These are phyloP conservation scores for Plecotus auritus DNA, from an alignment of 2,113 vertebrate species.

Conservation along the genomic window DNA sequence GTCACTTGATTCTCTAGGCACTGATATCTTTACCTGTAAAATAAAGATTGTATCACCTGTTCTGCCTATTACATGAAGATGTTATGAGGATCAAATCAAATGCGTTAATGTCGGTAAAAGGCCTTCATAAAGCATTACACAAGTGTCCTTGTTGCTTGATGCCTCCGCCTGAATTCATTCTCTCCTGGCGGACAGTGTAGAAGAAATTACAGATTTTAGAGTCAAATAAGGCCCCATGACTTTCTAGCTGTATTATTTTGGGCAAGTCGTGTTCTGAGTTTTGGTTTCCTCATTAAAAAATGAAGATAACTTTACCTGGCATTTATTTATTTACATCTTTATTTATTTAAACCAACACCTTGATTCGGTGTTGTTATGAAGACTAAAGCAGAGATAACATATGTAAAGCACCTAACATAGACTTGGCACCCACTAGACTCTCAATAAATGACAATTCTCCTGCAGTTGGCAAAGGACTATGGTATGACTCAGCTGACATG, in stretches of 20 bases:
- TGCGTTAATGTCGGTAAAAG: background rate
- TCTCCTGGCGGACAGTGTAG: background rate
- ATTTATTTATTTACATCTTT: constrained; percentile 8
- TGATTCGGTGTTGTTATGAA: background rate
- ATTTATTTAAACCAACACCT: background rate
- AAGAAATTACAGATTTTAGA: background rate
- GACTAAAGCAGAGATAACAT: background rate
- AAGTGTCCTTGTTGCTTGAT: too few relatives aligned
- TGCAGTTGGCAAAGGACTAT: background rate
- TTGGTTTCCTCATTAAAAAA: background rate
- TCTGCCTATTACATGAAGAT: background rate
- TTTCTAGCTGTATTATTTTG: background rate
- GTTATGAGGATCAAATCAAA: background rate
- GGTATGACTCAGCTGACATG: background rate
- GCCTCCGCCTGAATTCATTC: background rate
- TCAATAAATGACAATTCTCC: background rate
- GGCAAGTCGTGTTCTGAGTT: background rate
- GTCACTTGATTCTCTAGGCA: background rate
- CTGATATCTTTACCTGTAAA: background rate
- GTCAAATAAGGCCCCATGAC: background rate
- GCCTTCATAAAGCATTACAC: background rate
- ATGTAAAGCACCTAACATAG: background rate
- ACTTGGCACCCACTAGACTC: background rate
- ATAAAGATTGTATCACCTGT: background rate
- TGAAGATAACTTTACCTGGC: background rate